phyloP scores from a whole-genome alignment of 2,888 invertebrate genomes.

The Plagodis dolabraria region DNA sequence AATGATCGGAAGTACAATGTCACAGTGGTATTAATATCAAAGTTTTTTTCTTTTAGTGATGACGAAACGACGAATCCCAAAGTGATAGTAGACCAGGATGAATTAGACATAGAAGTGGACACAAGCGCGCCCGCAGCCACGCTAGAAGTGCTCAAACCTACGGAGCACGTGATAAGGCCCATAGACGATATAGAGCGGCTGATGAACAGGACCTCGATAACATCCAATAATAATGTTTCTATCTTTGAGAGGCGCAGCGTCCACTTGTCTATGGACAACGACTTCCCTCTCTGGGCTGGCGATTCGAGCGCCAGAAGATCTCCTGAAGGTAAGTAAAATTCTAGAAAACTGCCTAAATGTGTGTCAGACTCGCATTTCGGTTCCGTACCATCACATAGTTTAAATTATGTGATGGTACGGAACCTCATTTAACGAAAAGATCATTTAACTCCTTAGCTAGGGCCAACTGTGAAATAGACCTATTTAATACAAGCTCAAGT shows the following conservation, averaged over 20 bases:
- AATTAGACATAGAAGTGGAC: constrained; percentile 83
- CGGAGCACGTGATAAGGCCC: constrained; percentile 19
- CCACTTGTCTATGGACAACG: constrained; percentile 57
- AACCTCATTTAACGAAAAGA: too few species aligned
- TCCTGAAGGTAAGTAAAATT: constrained; percentile 87
- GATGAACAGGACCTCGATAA: constrained; percentile 46
- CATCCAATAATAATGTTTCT: constrained; percentile 48
- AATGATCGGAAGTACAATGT: too few species aligned
- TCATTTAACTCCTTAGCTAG: too few species aligned
- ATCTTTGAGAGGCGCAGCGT: constrained; percentile 68
- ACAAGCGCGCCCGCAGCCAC: constrained; percentile 34
- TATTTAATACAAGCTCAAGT: too few species aligned
- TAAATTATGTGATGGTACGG: too few species aligned
- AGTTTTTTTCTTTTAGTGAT: constrained; percentile 77
- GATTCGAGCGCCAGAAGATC: constrained; percentile 90
- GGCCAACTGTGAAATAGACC: too few species aligned
- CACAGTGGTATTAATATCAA: too few species aligned
- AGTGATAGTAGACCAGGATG: constrained; percentile 94
- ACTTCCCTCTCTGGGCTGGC: constrained; percentile 84
- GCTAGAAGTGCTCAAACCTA: constrained; percentile 25
- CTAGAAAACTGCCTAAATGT: too few species aligned
- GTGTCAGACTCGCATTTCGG: too few species aligned
- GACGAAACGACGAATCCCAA: constrained; percentile 90
- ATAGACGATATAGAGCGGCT: constrained; percentile 50
- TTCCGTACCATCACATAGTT: too few species aligned